Conservation (phyloP, 2,888 invertebrate species). For the Tetragnatha montana region DNA sequence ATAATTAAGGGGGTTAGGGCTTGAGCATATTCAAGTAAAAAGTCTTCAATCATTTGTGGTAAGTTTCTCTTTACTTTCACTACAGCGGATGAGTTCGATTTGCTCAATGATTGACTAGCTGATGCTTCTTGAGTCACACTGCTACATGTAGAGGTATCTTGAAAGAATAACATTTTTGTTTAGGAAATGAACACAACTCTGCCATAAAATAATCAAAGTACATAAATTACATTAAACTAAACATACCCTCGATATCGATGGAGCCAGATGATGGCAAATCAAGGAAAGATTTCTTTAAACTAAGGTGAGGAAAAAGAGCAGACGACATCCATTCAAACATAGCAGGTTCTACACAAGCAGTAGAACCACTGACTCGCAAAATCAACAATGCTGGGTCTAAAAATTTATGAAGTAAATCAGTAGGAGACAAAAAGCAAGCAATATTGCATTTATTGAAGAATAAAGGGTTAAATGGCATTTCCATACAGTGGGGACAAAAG, state of each 20-base stretch:
- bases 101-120: constrained; percentile 57
- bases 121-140: constrained; percentile 63
- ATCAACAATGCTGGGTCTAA: constrained; percentile 38
- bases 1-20: constrained; percentile 43
- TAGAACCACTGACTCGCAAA: constrained; percentile 51
- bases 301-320: constrained; percentile 20
- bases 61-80: background rate
- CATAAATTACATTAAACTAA: background rate
- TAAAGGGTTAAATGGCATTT: too few species aligned
- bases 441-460: too few species aligned
- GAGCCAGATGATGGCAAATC: constrained; percentile 25
- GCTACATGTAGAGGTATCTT: constrained; percentile 59
- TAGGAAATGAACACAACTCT: too few species aligned
- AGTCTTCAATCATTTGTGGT: constrained; percentile 39
- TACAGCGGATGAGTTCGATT: constrained; percentile 48
- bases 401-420: background rate
- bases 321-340: constrained; percentile 50
- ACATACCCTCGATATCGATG: constrained; percentile 53
- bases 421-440: too few species aligned
- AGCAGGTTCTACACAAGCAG: constrained; percentile 58
- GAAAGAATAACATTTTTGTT: background rate
- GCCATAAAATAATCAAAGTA: too few species aligned
- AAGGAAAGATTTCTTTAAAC: constrained; percentile 20
- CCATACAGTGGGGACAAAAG: too few species aligned
- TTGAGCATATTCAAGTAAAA: constrained; percentile 28